Evolutionary conservation across 2,888 invertebrate genomes (phyloP).

Genomic region (Erebia ligea): DNA sequence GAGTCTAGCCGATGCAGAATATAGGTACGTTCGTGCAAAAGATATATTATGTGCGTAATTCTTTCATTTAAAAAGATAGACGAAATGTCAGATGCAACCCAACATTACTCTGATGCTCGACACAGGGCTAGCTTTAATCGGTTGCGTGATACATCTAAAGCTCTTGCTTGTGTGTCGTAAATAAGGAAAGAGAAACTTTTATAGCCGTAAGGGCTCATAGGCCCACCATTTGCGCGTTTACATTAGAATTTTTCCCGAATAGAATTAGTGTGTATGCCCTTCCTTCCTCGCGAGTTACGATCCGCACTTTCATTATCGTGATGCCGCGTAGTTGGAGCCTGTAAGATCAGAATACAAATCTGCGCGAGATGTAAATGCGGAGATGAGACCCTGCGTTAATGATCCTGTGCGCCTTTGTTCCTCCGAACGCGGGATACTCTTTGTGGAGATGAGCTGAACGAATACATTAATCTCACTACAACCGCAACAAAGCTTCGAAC

Average conservation of each 20-base stretch:
- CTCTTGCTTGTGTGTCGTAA: no score
- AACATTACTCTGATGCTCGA: no score
- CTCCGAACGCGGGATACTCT: slow-evolving; percentile 2
- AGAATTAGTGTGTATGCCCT: neutral
- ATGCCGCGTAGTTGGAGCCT: slow-evolving; percentile 24
- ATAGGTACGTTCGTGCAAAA: no score
- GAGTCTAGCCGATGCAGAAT: no score
- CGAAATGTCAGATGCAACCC: no score
- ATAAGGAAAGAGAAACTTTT: neutral
- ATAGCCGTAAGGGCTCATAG: neutral
- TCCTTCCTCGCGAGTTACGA: neutral
- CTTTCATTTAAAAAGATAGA: no score
- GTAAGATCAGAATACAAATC: slow-evolving; percentile 40
- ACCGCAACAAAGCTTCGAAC: neutral
- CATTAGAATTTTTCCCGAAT: neutral
- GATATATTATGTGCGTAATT: no score
- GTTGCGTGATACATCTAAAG: no score
- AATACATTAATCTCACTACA: slow-evolving; percentile 24
- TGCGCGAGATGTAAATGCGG: slow-evolving; percentile 38
- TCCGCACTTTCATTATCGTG: slow-evolving; percentile 35
- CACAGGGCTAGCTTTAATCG: no score
- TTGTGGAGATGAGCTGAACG: neutral
- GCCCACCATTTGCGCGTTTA: slow-evolving; percentile 26
- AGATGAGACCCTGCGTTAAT: slow-evolving; percentile 35
- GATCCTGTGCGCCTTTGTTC: slow-evolving; percentile 18